Evolutionary conservation across 2,888 invertebrate genomes (phyloP), one percentile per base, ranked within the genome.

Genomic region (Morinoia aosen): DNA sequence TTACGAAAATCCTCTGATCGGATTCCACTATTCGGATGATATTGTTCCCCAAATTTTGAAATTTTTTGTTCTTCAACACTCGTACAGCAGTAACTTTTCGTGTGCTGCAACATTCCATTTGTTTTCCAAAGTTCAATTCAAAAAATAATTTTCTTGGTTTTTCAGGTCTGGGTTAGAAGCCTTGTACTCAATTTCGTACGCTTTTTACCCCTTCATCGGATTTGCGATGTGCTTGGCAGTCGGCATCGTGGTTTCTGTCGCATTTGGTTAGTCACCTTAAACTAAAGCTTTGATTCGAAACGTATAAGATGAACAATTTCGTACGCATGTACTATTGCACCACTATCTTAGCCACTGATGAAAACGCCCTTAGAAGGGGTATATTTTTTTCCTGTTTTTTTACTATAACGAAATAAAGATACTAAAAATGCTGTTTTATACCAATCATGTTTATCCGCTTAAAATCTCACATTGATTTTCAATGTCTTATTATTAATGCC

Each of bases 141-240:
- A 7, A 76, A 8, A 76, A 12, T 33, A 76, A 76, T 76, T 76
- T 90, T 48, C 25, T 90, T 90, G 11, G 39, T 57, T n/a, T 93
- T 93, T 16, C 93, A 93, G 93, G 93, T 93, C 93, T 33, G 93
- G 57, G 12, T 33, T 93, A 1, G 19, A 56, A 5, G 48, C n/a
- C 33, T 48, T 93, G 57, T 93, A 93, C 93, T 93, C 93, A 33
- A 93, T 93, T n/a, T 93, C 93, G 57, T 93, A 93, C 93, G 57
- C 93, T 5, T 57, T 93, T 33, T 93, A 93, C 48, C 93, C 93
- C 33, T 57, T 93, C 57, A 93, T 93, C 57, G 93, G 93, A 10
- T 48, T 93, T 8, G n/a, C 57, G 56, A 57, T 57, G 25, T 57
- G 57, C 25, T 48, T 93, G 33, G 25, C 57, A 19, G 93, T 93